Evolutionary conservation across 2,113 vertebrate genomes (phyloP), one percentile per base, ranked within the genome.

Genomic region (Sylvia atricapilla): DNA sequence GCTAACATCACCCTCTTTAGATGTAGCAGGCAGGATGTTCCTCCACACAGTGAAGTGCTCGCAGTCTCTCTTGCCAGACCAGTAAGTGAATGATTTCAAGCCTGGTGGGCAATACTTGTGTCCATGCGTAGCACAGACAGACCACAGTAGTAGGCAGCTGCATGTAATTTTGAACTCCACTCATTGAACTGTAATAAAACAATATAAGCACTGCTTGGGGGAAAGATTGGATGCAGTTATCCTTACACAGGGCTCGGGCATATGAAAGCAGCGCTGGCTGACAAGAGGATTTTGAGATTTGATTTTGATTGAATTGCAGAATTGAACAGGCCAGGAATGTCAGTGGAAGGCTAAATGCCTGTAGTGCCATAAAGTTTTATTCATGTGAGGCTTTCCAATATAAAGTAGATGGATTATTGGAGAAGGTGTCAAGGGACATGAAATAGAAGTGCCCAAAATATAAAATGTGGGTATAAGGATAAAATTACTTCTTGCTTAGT

Each of bases 131-230:
- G 97, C 97, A 92, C 96, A 97, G 98, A 97, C 97, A 97, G 91
- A 96, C 98, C 97, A 96, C 97, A 97, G 98, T 97, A 95, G 97
- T 98, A 98, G 96, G 98, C 98, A 98, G 98, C 98, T 98, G 98
- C 98, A 96, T 98, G 98, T 97, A 98, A 98, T 98, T 98, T 98
- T 98, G 98, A 98, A 98, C 98, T 98, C 97, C 97, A 97, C 98
- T 98, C 98, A 98, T 97, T 99, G 98, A 98, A 98, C 98, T 99
- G 98, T 98, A 98, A 98, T 98, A 98, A 99, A 98, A 98, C 98
- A 98, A 98, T 98, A 98, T 98, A 98, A 98, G 98, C 98, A 98
- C 97, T 97, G 98, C 98, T 98, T 97, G 97, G 97, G 98, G 98
- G 97, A 97, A 97, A 97, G 97, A 97, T 98, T 98, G 98, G 98